These are phyloP conservation scores for Manis javanica DNA, from an alignment of 2,797 vertebrate genomes.

Conservation along the genomic window DNA sequence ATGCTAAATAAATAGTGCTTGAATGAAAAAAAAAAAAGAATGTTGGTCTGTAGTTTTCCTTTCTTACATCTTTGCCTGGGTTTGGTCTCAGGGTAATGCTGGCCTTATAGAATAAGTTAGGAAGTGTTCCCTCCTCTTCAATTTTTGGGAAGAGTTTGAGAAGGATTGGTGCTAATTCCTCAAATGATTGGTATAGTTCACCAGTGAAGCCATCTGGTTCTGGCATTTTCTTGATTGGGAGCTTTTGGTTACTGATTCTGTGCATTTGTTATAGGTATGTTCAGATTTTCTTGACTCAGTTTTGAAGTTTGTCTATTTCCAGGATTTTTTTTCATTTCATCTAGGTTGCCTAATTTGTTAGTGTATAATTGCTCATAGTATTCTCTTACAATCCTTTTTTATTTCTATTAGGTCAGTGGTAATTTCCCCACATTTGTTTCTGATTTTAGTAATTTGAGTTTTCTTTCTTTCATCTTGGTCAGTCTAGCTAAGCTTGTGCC, in stretches of 20 bases:
- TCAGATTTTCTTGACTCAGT: not conserved
- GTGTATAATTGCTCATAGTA: not conserved
- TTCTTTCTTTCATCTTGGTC: not conserved
- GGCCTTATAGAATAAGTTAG: not conserved
- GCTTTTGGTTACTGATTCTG: not conserved
- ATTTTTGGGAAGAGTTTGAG: not conserved
- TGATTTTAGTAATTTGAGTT: not conserved
- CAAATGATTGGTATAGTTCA: not conserved
- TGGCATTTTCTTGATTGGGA: not conserved
- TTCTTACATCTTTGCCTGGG: not conserved
- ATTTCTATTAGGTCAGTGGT: not conserved
- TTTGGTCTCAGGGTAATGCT: not conserved
- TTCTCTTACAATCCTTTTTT: not conserved
- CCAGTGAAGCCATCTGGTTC: not conserved
- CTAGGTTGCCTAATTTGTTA: not conserved
- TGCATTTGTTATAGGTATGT: not conserved
- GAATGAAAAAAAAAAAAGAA: not conserved
- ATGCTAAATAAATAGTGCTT: too few species aligned
- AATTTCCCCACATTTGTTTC: not conserved
- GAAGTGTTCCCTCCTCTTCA: not conserved
- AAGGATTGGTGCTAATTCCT: not conserved
- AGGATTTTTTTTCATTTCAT: not conserved
- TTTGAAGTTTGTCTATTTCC: not conserved
- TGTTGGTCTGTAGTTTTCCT: not conserved
- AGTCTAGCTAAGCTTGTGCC: not conserved